phyloP scores from a whole-genome alignment of 2,888 invertebrate genomes.

The Hydropsyche betteni region DNA sequence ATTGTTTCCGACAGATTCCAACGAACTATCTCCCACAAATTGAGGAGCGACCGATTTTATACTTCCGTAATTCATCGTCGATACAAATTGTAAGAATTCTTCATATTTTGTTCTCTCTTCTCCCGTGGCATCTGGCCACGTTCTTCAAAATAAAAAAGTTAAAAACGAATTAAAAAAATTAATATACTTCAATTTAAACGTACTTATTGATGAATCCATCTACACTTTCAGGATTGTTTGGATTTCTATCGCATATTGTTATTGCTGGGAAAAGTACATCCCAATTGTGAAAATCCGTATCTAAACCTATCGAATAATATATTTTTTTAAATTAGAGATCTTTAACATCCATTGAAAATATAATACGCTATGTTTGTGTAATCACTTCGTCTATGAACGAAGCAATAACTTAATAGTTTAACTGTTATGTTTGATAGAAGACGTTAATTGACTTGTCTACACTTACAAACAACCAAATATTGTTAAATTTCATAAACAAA shows the following conservation, averaged over 20 bases:
- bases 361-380: no score
- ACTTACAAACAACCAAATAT: no score
- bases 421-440: no score
- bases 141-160: slow-evolving; percentile 42
- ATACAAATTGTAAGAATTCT: slow-evolving; percentile 61
- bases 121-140: slow-evolving; percentile 46
- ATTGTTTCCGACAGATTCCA: slow-evolving; percentile 55
- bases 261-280: slow-evolving; percentile 80
- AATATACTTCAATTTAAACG: neutral
- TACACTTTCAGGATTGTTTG: slow-evolving; percentile 65
- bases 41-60: slow-evolving; percentile 57
- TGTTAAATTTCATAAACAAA: neutral
- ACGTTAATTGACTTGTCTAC: no score
- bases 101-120: slow-evolving; percentile 54
- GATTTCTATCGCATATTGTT: slow-evolving; percentile 69
- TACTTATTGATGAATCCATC: slow-evolving; percentile 62
- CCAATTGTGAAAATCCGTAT: slow-evolving; percentile 84
- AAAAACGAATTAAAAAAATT: slow-evolving; percentile 10
- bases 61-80: slow-evolving; percentile 61
- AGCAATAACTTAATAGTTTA: no score
- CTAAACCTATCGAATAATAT: slow-evolving; percentile 65
- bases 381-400: no score
- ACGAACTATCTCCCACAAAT: slow-evolving; percentile 56
- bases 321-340: neutral
- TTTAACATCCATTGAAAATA: neutral